Percentiles rank a stretch among this genome's conserved stretches.
Conservation (phyloP, 1,140 invertebrate species). For the Drosophila takahashii region DNA sequence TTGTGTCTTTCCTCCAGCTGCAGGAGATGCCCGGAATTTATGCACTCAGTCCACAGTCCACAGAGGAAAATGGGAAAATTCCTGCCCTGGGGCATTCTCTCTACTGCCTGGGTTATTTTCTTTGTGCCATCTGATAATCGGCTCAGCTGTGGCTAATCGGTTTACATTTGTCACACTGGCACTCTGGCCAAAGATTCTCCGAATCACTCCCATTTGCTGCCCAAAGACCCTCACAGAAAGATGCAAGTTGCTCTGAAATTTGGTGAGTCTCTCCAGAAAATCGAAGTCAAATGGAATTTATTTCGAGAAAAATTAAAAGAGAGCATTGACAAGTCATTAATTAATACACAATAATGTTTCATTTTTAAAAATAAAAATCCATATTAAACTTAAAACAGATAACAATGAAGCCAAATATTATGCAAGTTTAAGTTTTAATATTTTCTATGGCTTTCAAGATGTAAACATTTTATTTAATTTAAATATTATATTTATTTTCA, state of each 20-base stretch:
- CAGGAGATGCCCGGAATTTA: slow-evolving; percentile 30
- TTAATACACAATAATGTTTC: too few species aligned
- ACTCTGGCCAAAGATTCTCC: neutral
- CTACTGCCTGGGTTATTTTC: slow-evolving; percentile 2
- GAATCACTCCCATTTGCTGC: neutral
- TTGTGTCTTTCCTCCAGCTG: slow-evolving; percentile 23
- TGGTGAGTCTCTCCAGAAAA: neutral
- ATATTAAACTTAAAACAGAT: too few species aligned
- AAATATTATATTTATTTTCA: too few species aligned
- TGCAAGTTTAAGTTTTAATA: too few species aligned
- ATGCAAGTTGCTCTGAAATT: neutral
- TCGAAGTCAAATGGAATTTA: neutral
- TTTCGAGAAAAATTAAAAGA: too few species aligned
- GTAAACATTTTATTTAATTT: too few species aligned
- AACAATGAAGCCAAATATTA: too few species aligned
- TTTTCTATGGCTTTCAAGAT: too few species aligned
- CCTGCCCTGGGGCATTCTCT: slow-evolving; percentile 9
- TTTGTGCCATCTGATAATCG: slow-evolving; percentile 33
- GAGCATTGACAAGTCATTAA: too few species aligned
- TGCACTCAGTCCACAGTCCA: slow-evolving; percentile 21
- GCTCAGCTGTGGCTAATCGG: slow-evolving; percentile 37
- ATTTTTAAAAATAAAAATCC: too few species aligned
- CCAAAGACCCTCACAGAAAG: too few species aligned
- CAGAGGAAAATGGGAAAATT: slow-evolving; percentile 20
- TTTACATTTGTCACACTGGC: slow-evolving; percentile 29